phyloP scores from a whole-genome alignment of 2,797 vertebrate species.

The Poeciliopsis infans region DNA sequence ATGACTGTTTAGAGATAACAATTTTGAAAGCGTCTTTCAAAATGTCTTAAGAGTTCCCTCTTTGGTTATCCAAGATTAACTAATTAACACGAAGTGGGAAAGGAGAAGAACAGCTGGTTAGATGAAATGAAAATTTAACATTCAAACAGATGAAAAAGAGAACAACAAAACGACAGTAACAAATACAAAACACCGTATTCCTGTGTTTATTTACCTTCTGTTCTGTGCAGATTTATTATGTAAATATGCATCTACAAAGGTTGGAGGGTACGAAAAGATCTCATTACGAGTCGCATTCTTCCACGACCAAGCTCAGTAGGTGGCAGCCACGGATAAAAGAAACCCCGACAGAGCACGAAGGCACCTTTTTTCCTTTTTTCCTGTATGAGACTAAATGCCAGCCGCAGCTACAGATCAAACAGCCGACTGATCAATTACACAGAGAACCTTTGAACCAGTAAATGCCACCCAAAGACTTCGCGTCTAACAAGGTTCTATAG shows the following conservation, averaged over 20 bases:
- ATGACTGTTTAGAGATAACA: neutral
- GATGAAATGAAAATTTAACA: slow-evolving; percentile 9
- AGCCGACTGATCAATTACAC: slow-evolving; percentile 71
- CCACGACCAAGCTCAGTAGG: slow-evolving; percentile 18
- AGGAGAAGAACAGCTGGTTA: neutral
- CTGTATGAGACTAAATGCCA: slow-evolving; percentile 66
- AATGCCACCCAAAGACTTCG: slow-evolving; percentile 66
- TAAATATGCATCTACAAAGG: neutral
- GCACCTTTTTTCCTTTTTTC: slow-evolving; percentile 25
- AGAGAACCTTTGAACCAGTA: slow-evolving; percentile 65
- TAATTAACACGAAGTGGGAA: neutral
- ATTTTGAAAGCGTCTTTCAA: neutral
- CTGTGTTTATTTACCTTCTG: neutral
- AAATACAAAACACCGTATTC: slow-evolving; percentile 4
- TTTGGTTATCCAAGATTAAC: neutral
- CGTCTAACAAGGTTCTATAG: slow-evolving; percentile 40
- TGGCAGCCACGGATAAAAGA: slow-evolving; percentile 35
- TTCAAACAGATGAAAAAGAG: slow-evolving; percentile 6
- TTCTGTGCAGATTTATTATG: slow-evolving; percentile 24
- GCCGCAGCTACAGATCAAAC: slow-evolving; percentile 64
- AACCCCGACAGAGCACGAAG: slow-evolving; percentile 43
- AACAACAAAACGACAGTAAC: neutral
- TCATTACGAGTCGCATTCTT: slow-evolving; percentile 37
- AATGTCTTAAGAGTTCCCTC: neutral
- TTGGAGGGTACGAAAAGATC: slow-evolving; percentile 19